phyloP scores from a whole-genome alignment of 2,113 vertebrate genomes.

The Tapirus terrestris region DNA sequence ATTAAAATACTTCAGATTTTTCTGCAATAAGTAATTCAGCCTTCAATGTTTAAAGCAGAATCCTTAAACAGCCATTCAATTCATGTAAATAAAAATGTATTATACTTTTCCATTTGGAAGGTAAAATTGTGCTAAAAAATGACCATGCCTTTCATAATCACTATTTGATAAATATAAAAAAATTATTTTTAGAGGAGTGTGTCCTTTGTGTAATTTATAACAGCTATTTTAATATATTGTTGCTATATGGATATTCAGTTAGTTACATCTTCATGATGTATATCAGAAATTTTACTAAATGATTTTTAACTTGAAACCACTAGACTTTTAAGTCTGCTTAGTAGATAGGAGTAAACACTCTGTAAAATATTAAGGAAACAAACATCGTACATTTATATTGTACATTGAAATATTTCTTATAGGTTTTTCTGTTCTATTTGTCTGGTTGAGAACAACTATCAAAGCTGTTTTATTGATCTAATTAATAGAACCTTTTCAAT shows the following conservation, averaged over 20 bases:
- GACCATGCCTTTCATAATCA: not conserved
- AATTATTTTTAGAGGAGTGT: not conserved
- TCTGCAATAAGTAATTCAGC: constrained; percentile 61
- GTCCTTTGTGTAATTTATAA: not conserved
- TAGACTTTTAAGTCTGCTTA: not conserved
- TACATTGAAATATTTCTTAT: not conserved
- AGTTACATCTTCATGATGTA: constrained; percentile 39
- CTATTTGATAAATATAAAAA: not conserved
- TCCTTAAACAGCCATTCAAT: constrained; percentile 48
- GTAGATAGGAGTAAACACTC: constrained; percentile 8
- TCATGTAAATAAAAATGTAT: constrained; percentile 36
- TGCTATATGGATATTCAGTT: not conserved
- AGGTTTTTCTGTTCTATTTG: not conserved
- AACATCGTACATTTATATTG: not conserved
- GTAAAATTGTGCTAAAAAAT: not conserved
- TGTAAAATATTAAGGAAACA: constrained; percentile 40
- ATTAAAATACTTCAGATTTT: constrained; percentile 61
- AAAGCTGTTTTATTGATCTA: not conserved
- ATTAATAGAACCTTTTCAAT: constrained; percentile 7
- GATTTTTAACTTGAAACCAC: constrained; percentile 10
- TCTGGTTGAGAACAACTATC: not conserved
- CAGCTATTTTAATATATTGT: not conserved
- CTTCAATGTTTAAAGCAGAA: constrained; percentile 33
- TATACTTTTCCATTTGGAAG: not conserved
- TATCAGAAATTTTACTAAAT: constrained; percentile 32